Percentiles rank a stretch among this genome's conserved stretches.
phyloP scores from a whole-genome alignment of 2,113 vertebrate species.

The Aspidoscelis tigris region DNA sequence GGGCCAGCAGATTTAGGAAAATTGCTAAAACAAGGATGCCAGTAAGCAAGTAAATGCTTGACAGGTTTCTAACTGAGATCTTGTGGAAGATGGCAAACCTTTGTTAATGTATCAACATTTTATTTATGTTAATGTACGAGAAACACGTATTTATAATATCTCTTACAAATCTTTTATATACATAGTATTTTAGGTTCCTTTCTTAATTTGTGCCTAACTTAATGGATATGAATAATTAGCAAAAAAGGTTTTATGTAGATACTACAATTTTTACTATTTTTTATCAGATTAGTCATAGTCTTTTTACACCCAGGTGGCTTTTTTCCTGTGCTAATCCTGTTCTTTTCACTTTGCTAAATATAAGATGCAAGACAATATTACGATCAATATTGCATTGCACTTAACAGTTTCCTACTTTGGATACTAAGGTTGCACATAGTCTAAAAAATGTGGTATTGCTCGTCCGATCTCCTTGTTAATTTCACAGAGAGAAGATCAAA shows the following conservation, averaged over 20 bases:
- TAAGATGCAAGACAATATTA: conserved; percentile 32
- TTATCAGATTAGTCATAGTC: neutral
- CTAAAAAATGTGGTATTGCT: conserved; percentile 50
- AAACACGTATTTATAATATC: neutral
- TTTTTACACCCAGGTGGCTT: neutral
- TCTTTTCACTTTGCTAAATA: conserved; percentile 38
- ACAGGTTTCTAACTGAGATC: neutral
- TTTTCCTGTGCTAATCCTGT: conserved; percentile 14
- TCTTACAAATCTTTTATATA: conserved; percentile 5
- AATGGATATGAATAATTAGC: neutral
- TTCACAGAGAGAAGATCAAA: conserved; percentile 64
- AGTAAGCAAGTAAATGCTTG: neutral
- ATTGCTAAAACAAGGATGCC: neutral
- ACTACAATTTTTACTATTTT: neutral
- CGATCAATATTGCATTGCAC: conserved; percentile 11
- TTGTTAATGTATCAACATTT: neutral
- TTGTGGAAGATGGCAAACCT: neutral
- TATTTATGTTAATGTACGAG: neutral
- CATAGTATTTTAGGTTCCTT: neutral
- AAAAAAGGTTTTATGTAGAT: conserved; percentile 6
- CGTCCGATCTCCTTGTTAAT: conserved; percentile 59
- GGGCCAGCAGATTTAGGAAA: neutral
- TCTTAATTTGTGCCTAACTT: conserved; percentile 10
- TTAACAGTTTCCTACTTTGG: conserved; percentile 29
- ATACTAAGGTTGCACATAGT: conserved; percentile 51